phyloP scores from a whole-genome alignment of 2,113 vertebrate species.

The Alouatta palliata region DNA sequence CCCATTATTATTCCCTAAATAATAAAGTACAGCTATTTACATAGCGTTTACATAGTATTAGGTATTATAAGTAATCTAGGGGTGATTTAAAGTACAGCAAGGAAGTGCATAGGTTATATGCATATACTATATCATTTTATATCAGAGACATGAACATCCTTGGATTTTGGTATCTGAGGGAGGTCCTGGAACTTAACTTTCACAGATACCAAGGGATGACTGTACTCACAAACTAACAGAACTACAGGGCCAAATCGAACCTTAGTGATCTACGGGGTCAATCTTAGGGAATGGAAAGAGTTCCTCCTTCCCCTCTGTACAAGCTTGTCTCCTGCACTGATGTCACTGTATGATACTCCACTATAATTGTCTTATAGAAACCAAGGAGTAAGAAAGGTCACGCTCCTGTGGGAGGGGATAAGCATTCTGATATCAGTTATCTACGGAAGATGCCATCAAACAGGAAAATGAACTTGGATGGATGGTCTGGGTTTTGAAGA shows the following conservation, averaged over 20 bases:
- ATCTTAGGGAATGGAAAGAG: not conserved
- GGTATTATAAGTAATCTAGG: not conserved
- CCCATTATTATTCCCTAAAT: not conserved
- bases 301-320: not conserved
- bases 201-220: not conserved
- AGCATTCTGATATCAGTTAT: not conserved
- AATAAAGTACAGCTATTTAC: not conserved
- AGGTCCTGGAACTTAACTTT: not conserved
- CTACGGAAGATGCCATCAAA: not conserved
- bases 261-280: not conserved
- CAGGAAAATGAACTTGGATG: constrained; percentile 15
- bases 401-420: not conserved
- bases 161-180: not conserved
- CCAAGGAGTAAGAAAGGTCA: not conserved
- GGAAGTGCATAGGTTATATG: not conserved
- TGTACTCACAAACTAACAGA: constrained; percentile 3
- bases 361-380: not conserved
- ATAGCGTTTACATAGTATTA: not conserved
- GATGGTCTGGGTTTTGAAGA: not conserved
- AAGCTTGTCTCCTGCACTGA: not conserved
- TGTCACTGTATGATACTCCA: not conserved
- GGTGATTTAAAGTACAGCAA: not conserved
- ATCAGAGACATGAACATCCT: not conserved
- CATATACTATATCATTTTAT: not conserved
- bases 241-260: not conserved